Conservation (phyloP, 2,113 vertebrate species). For the Lanius ludovicianus region DNA sequence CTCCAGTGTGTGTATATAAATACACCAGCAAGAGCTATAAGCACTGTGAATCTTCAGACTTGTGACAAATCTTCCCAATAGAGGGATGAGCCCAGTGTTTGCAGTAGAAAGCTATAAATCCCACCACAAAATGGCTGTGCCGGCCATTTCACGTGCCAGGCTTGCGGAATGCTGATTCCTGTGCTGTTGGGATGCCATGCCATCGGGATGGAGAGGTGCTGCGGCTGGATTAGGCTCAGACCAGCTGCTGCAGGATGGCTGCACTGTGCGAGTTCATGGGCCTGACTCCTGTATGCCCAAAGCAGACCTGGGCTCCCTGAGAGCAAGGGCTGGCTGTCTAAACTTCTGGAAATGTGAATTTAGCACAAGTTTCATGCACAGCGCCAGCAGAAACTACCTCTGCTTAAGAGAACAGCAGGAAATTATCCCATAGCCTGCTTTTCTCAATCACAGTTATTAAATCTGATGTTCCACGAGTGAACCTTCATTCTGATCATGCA, state of each 20-base stretch:
- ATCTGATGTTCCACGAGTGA: neutral
- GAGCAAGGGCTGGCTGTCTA: rapidly evolving
- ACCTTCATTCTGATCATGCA: neutral
- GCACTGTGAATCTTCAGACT: neutral
- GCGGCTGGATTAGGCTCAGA: rapidly evolving
- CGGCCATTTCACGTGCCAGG: neutral
- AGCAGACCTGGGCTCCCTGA: neutral
- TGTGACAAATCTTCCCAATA: neutral
- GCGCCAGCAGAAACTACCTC: neutral
- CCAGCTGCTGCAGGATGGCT: neutral
- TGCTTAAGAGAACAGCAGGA: neutral
- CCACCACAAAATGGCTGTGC: slow-evolving; percentile 16
- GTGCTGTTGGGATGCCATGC: rapidly evolving
- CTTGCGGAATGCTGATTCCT: neutral
- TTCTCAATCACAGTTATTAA: neutral
- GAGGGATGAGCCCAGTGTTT: neutral
- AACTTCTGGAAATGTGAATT: neutral
- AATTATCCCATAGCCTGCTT: neutral
- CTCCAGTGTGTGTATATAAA: neutral
- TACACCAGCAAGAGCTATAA: neutral
- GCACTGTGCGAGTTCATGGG: rapidly evolving
- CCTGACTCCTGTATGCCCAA: neutral
- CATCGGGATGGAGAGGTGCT: rapidly evolving
- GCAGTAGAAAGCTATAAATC: neutral
- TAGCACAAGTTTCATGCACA: neutral